These are phyloP conservation scores for Lacanobia oleracea DNA, from an alignment of 2,888 invertebrate species.

Conservation along the genomic window DNA sequence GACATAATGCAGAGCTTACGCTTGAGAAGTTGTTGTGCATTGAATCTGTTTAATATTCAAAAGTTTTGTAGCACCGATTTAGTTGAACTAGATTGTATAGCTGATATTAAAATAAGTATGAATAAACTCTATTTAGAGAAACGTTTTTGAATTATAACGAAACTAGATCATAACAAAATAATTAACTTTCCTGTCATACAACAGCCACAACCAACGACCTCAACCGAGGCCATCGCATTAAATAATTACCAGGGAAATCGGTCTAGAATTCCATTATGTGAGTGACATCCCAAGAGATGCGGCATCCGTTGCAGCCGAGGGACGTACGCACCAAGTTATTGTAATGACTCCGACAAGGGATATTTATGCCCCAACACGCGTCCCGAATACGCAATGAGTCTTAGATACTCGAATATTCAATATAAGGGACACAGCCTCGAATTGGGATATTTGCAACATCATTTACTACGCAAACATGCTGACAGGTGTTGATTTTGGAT, in stretches of 20 bases:
- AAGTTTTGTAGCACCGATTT: too few relatives aligned
- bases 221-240: slow-evolving; percentile 61
- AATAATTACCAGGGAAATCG: slow-evolving; percentile 80
- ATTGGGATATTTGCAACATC: slow-evolving; percentile 74
- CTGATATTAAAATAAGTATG: background rate
- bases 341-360: slow-evolving; percentile 89
- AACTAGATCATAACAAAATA: slow-evolving; percentile 4
- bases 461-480: slow-evolving; percentile 81
- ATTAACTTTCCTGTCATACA: slow-evolving; percentile 27
- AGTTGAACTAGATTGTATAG: background rate
- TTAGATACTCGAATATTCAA: slow-evolving; percentile 68
- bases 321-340: slow-evolving; percentile 85
- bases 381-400: slow-evolving; percentile 86
- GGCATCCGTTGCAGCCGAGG: slow-evolving; percentile 82
- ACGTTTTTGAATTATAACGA: background rate
- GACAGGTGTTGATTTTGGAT: slow-evolving; percentile 82
- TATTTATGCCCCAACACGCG: slow-evolving; percentile 88
- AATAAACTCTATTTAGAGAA: background rate
- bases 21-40: slow-evolving; percentile 9
- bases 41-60: slow-evolving; percentile 6
- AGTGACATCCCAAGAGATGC: slow-evolving; percentile 84
- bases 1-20: slow-evolving; percentile 36
- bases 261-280: slow-evolving; percentile 86
- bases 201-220: slow-evolving; percentile 36
- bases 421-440: slow-evolving; percentile 63